Evolutionary conservation across 1,140 invertebrate species (phyloP).

Genomic region (Pogonomyrmex californicus): DNA sequence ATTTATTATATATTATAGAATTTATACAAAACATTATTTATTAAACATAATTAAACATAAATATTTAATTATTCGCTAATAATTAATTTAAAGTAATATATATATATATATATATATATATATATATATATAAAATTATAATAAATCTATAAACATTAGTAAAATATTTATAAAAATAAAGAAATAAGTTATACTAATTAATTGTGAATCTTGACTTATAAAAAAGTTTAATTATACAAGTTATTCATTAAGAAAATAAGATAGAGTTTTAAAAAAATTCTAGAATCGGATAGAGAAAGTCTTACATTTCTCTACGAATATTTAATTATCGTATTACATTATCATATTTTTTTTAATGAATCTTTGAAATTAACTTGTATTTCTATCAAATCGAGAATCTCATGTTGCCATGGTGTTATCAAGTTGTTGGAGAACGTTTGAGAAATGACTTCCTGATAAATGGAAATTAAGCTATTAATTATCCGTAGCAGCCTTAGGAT

Average conservation of each 20-base stretch:
- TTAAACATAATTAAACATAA: neutral
- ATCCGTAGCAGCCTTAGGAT: constrained; percentile 73
- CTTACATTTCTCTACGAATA: neutral
- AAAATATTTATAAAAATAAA: neutral
- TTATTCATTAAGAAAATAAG: neutral
- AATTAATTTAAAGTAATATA: neutral
- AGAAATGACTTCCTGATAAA: constrained; percentile 83
- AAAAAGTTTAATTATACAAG: neutral
- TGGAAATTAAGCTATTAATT: constrained; percentile 85
- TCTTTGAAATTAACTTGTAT: neutral
- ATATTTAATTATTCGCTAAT: neutral
- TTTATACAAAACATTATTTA: too few relatives aligned
- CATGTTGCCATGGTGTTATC: neutral
- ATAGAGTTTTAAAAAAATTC: neutral
- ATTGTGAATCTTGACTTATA: neutral
- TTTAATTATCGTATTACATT: neutral
- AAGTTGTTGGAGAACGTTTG: constrained; percentile 69
- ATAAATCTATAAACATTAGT: neutral
- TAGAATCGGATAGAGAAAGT: neutral
- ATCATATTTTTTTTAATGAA: neutral
- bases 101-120: neutral
- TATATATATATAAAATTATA: neutral
- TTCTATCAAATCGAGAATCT: neutral
- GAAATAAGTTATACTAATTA: neutral
- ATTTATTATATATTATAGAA: too few relatives aligned